phyloP scores from a whole-genome alignment of 2,113 vertebrate species.

The Cinclus mexicanus region DNA sequence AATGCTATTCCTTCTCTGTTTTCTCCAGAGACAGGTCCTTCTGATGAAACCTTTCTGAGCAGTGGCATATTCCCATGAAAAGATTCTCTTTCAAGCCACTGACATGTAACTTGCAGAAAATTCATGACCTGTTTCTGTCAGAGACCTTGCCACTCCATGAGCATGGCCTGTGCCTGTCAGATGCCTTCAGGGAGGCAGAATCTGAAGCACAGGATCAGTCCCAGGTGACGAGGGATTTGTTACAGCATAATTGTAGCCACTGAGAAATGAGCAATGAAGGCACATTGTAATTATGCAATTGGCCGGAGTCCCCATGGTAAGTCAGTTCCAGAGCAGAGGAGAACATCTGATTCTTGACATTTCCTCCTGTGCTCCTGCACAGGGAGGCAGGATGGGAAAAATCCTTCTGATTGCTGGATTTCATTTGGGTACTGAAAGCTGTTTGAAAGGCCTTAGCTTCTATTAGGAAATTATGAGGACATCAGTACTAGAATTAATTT shows the following conservation, averaged over 20 bases:
- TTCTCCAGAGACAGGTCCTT: neutral
- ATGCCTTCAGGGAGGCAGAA: neutral
- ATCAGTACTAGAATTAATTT: neutral
- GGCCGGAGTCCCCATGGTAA: neutral
- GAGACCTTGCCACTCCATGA: neutral
- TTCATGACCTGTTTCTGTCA: neutral
- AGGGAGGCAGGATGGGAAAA: neutral
- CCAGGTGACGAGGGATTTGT: neutral
- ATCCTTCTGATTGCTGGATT: neutral
- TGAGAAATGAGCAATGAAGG: neutral
- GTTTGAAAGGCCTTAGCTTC: neutral
- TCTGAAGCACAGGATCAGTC: neutral
- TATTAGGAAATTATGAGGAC: neutral
- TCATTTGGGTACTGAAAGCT: neutral
- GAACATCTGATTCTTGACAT: neutral
- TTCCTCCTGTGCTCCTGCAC: neutral
- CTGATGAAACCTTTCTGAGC: neutral
- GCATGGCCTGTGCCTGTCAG: neutral
- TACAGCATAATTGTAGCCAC: neutral
- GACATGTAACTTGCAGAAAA: constrained; percentile 17
- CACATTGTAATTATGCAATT: neutral
- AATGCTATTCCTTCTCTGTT: neutral
- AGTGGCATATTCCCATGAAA: neutral
- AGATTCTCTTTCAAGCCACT: neutral
- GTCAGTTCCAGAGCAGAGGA: neutral